Evolutionary conservation across 1,140 invertebrate genomes (phyloP).

Genomic region (Bombus sylvicola): DNA sequence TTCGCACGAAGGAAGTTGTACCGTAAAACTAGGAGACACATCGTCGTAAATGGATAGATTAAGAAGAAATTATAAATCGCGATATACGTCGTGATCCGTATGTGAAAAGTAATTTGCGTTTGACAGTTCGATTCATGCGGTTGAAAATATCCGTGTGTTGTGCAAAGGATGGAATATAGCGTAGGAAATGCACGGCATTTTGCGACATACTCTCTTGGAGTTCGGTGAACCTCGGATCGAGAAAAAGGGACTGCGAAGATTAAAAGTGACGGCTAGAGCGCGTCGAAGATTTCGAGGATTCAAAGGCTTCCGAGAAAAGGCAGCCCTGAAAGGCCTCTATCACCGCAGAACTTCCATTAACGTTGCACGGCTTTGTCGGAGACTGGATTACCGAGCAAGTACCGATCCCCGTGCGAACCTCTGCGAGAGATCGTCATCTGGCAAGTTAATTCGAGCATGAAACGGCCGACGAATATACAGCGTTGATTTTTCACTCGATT

Average conservation of each 20-base stretch:
- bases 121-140: not conserved
- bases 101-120: too few relatives aligned
- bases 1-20: too few relatives aligned
- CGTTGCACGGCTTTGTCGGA: constrained; percentile 5
- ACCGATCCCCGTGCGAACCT: not conserved
- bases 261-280: constrained; percentile 24
- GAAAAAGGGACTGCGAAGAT: not conserved
- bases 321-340: constrained; percentile 3
- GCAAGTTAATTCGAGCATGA: not conserved
- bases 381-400: not conserved
- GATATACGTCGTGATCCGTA: fast-evolving
- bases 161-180: not conserved
- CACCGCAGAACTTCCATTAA: constrained; percentile 9
- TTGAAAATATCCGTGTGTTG: fast-evolving
- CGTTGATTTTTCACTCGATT: not conserved
- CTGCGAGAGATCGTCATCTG: not conserved
- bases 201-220: not conserved
- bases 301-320: constrained; percentile 30
- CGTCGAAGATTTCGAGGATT: constrained; percentile 33
- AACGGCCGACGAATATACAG: not conserved
- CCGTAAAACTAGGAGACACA: too few relatives aligned
- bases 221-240: constrained; percentile 1
- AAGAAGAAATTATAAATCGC: too few relatives aligned
- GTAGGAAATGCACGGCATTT: not conserved
- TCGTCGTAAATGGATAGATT: not conserved